Evolutionary conservation across 2,113 vertebrate genomes (phyloP).

Genomic region (Blennius ocellaris): DNA sequence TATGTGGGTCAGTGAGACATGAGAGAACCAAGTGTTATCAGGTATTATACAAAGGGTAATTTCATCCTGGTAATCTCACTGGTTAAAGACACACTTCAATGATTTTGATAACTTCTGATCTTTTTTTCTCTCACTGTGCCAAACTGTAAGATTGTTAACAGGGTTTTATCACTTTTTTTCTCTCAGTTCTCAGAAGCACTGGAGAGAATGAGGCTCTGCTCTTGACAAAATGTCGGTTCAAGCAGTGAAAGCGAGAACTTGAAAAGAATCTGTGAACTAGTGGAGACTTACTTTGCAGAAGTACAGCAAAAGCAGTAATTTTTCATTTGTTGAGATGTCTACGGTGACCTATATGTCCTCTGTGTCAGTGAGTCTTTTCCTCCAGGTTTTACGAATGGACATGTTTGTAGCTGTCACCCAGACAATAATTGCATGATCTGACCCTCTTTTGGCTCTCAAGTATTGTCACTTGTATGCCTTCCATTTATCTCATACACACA

Average conservation of each 20-base stretch:
- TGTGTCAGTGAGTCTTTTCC: background rate
- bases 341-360: background rate
- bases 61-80: constrained; percentile 40
- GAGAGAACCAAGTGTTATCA: constrained; percentile 46
- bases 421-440: background rate
- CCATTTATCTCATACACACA: background rate
- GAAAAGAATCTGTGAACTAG: background rate
- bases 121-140: constrained; percentile 20
- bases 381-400: background rate
- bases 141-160: constrained; percentile 50
- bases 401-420: background rate
- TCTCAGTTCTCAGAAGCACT: constrained; percentile 26
- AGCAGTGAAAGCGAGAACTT: background rate
- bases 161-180: constrained; percentile 47
- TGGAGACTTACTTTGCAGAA: background rate
- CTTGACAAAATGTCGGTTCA: constrained; percentile 25
- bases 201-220: constrained; percentile 18
- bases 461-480: background rate
- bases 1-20: constrained; percentile 9
- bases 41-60: constrained; percentile 52
- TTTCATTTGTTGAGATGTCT: background rate
- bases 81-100: constrained; percentile 60
- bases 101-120: constrained; percentile 53
- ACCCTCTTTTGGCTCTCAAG: background rate
- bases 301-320: background rate